Conservation (phyloP, 30 jellyfish, hydroid and myxozoan species). For the Nemopilema nomurai region DNA sequence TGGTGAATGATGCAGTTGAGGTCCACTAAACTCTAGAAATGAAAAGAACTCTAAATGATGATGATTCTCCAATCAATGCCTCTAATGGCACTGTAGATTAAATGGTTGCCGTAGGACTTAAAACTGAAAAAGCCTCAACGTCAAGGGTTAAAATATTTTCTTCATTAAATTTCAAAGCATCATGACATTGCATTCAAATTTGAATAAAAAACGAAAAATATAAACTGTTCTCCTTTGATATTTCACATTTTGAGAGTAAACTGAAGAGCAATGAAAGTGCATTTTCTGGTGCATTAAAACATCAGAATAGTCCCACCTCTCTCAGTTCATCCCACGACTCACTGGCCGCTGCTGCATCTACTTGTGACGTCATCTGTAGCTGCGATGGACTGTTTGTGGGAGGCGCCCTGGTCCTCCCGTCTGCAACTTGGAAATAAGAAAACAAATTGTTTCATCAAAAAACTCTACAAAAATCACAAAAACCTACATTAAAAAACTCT, state of each 20-base stretch:
- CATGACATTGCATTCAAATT: too few species aligned
- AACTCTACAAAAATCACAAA: too few species aligned
- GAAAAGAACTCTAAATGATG: neutral
- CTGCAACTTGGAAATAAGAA: neutral
- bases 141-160: too few species aligned
- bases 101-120: too few species aligned
- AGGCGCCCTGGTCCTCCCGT: neutral
- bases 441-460: too few species aligned
- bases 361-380: neutral
- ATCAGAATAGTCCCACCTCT: slow-evolving; percentile 33
- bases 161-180: too few species aligned
- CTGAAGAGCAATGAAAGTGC: neutral
- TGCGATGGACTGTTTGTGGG: neutral
- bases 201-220: too few species aligned
- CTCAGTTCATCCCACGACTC: slow-evolving; percentile 88
- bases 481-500: too few species aligned
- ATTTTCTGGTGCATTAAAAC: neutral
- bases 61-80: neutral
- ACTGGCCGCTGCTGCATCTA: slow-evolving; percentile 64
- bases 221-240: too few species aligned
- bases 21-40: slow-evolving; percentile 77
- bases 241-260: too few species aligned
- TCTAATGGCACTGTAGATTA: neutral
- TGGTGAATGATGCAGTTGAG: slow-evolving; percentile 76
- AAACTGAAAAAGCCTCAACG: too few species aligned